A percentile compares a stretch with the other conserved stretches of the same genome.
These are phyloP conservation scores for Pterocles orientalis DNA, from an alignment of 2,113 vertebrate species.

Conservation along the genomic window DNA sequence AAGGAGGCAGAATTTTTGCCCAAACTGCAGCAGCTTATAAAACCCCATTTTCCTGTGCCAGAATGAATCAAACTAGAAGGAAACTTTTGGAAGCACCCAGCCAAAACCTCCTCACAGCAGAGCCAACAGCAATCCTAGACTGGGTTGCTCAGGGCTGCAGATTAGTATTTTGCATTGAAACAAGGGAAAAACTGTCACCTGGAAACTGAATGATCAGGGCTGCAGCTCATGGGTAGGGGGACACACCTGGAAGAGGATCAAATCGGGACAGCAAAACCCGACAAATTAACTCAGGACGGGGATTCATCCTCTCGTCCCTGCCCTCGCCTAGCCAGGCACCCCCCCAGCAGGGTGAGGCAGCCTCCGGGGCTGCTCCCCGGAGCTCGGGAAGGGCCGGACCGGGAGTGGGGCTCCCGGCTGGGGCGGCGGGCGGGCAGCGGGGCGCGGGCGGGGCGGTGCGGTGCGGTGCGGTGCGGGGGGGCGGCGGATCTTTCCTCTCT, in stretches of 20 bases:
- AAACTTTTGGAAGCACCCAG: background rate
- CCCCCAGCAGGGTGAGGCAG: background rate
- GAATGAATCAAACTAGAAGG: background rate
- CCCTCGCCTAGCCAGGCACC: background rate
- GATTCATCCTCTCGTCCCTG: background rate
- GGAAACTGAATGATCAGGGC: background rate
- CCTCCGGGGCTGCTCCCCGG: background rate
- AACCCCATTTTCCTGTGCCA: background rate
- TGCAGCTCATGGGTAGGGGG: no score
- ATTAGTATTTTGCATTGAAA: background rate
- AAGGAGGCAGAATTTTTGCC: background rate
- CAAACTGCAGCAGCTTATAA: background rate
- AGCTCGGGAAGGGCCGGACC: background rate
- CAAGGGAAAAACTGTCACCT: background rate
- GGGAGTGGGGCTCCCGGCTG: no score
- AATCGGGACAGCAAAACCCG: rapidly evolving
- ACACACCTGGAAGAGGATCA: background rate
- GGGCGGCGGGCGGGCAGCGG: background rate
- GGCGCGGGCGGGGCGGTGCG: background rate
- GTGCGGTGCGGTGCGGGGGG: no score
- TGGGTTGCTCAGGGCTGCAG: background rate
- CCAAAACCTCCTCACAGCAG: background rate
- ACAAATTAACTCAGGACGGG: no score
- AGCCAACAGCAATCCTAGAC: background rate
- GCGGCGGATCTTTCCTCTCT: no score